Percentiles rank a stretch among this genome's conserved stretches.
Conservation (phyloP, 2,797 vertebrate species). For the Pteronotus mesoamericanus region DNA sequence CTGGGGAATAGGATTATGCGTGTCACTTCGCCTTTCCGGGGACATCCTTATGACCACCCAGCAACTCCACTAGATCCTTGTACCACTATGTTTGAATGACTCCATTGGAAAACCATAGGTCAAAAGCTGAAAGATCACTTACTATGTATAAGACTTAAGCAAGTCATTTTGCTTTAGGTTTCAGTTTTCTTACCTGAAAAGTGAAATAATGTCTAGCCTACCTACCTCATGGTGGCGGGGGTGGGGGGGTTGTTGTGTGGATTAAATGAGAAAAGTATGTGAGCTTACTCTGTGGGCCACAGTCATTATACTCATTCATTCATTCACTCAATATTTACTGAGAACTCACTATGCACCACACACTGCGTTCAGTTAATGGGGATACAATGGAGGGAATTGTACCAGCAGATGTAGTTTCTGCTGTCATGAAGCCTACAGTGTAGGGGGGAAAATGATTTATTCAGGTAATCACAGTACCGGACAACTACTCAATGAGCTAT, state of each 20-base stretch:
- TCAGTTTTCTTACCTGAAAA: background rate
- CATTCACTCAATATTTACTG: background rate
- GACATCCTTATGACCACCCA: background rate
- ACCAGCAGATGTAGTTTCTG: background rate
- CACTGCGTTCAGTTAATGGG: background rate
- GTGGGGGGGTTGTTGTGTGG: too few species aligned
- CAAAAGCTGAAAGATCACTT: background rate
- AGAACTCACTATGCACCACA: background rate
- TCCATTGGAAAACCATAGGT: background rate
- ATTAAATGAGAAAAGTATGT: background rate
- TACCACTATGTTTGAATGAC: background rate
- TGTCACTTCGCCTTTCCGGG: background rate
- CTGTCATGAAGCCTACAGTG: background rate
- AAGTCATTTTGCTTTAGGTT: background rate
- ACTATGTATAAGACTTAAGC: accelerated
- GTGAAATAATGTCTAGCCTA: background rate
- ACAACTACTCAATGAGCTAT: background rate
- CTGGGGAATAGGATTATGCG: background rate
- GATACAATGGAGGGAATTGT: background rate
- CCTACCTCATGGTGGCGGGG: too few species aligned
- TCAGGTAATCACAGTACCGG: background rate
- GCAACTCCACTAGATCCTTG: background rate
- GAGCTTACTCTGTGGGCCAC: background rate
- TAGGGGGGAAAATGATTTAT: background rate
- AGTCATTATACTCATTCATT: too few species aligned